These are phyloP conservation scores for Drosophila sucinea DNA, from an alignment of 1,140 invertebrate genomes.

Conservation along the genomic window DNA sequence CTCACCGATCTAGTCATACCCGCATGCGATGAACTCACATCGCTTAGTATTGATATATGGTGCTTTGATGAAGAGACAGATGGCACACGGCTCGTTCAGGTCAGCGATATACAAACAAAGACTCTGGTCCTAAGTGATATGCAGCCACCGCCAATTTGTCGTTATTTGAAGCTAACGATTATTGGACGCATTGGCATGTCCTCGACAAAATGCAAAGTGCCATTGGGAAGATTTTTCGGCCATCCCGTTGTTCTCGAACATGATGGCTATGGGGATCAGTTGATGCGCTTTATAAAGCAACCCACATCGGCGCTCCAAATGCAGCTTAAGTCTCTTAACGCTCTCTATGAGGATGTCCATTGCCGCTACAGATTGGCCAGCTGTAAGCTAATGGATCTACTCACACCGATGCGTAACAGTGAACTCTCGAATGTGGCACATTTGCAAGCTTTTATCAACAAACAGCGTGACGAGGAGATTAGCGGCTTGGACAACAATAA, in stretches of 20 bases:
- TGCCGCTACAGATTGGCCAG: constrained; percentile 93
- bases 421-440: constrained; percentile 91
- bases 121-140: constrained; percentile 94
- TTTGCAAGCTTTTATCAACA: constrained; percentile 91
- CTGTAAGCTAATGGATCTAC: constrained; percentile 89
- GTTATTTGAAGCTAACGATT: constrained; percentile 94
- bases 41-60: constrained; percentile 95
- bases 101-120: constrained; percentile 92
- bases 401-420: constrained; percentile 89
- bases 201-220: constrained; percentile 93
- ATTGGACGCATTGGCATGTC: constrained; percentile 96
- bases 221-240: constrained; percentile 95
- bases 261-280: constrained; percentile 85
- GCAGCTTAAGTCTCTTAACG: constrained; percentile 80
- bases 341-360: constrained; percentile 89
- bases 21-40: constrained; percentile 92
- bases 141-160: constrained; percentile 93
- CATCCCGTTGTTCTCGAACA: constrained; percentile 91
- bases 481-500: constrained; percentile 85
- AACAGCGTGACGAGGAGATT: constrained; percentile 86
- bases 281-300: constrained; percentile 68
- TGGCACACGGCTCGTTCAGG: constrained; percentile 91
- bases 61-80: constrained; percentile 92
- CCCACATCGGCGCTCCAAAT: constrained; percentile 55
- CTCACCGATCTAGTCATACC: constrained; percentile 95